Conservation (phyloP, 2,113 vertebrate genomes). For the Rhagologus leucostigma region DNA sequence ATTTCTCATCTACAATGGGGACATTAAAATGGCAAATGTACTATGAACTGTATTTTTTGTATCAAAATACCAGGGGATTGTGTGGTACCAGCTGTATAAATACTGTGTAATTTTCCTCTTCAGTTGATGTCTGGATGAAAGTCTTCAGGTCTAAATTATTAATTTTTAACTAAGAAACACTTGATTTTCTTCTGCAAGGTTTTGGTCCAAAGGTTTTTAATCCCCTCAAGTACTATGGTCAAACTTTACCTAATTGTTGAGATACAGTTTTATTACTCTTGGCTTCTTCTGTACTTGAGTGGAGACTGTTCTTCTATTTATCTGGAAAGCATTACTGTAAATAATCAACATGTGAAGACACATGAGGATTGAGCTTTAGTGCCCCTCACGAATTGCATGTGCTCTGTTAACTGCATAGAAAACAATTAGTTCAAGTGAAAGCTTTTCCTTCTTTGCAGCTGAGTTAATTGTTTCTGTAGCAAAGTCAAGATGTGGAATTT, state of each 20-base stretch:
- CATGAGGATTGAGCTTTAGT: neutral
- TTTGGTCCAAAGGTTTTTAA: conserved; percentile 47
- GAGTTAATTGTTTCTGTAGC: neutral
- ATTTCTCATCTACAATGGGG: neutral
- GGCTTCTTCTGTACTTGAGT: neutral
- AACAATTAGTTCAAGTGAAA: neutral
- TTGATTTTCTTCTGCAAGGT: conserved; percentile 3
- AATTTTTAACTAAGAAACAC: conserved; percentile 41
- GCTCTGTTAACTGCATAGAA: neutral
- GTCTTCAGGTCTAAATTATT: conserved; percentile 7
- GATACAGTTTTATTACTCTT: conserved; percentile 17
- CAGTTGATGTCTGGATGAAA: neutral
- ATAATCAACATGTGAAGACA: conserved; percentile 4
- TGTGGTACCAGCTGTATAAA: neutral
- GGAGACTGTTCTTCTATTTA: neutral
- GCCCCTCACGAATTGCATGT: neutral
- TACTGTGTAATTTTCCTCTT: neutral
- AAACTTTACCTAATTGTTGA: conserved; percentile 29
- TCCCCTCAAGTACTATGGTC: neutral
- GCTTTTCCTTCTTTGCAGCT: neutral
- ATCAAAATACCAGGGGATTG: neutral
- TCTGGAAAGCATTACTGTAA: conserved; percentile 23
- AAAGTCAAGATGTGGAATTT: neutral
- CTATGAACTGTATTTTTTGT: neutral
- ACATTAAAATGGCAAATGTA: neutral